phyloP scores from a whole-genome alignment of 2,113 vertebrate genomes.

The Syngnathoides biaculeatus region DNA sequence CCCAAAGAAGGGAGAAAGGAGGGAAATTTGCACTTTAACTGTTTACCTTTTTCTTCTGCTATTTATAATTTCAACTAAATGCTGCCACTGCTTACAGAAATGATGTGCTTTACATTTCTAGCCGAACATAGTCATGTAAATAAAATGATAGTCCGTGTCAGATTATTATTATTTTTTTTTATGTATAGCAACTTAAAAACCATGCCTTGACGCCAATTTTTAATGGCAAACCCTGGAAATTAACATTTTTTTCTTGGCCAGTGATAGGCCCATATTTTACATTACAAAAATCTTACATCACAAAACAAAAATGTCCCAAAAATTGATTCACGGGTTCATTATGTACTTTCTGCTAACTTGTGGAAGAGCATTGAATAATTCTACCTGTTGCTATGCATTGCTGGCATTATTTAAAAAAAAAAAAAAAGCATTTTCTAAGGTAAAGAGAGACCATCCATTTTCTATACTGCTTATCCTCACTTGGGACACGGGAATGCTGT shows the following conservation, averaged over 20 bases:
- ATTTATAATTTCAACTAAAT: constrained; percentile 43
- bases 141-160: not conserved
- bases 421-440: not conserved
- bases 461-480: no score
- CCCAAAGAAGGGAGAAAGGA: constrained; percentile 3
- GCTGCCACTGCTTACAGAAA: constrained; percentile 38
- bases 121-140: constrained; percentile 9
- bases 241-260: not conserved
- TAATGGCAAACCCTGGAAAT: not conserved
- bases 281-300: not conserved
- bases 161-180: not conserved
- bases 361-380: no score
- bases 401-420: no score
- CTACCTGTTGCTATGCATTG: no score
- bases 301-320: no score
- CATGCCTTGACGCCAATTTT: not conserved
- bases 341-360: no score
- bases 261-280: not conserved
- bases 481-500: no score
- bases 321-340: no score
- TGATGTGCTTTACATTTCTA: constrained; percentile 35
- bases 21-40: constrained; percentile 41
- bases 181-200: not conserved
- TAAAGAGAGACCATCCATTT: not conserved
- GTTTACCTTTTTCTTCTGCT: constrained; percentile 14